Evolutionary conservation across 2,797 vertebrate species (phyloP), one percentile per base, ranked within the genome.

Genomic region (Sebastes hubbsi): DNA sequence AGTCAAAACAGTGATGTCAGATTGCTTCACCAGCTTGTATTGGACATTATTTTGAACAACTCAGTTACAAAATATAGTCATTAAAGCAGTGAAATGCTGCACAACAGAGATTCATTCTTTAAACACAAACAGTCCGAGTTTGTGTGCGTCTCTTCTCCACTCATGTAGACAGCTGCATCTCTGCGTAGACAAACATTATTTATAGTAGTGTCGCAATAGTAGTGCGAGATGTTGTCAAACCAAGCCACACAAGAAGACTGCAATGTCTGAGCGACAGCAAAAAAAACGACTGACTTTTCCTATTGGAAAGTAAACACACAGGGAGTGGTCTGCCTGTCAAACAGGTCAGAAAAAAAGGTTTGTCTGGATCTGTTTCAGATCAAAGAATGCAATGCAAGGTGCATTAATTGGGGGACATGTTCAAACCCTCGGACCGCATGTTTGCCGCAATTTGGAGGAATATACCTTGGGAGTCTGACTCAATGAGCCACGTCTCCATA

Each of bases 201-300:
- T 52, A 20, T 52, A 52, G 49, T 49, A 49, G 42, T 49, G 42
- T 18, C 16, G 42, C 20, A 49, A 18, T 49, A 49, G 42, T 38
- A 66, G n/a, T 25, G 18, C 5, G 14, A 63, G 34, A 66, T 34
- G 61, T n/a, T 60, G 70, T 81, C 32, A 71, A 77, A 16, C 54
- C n/a, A 16, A 11, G 34, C 24, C 49, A 86, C 79, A 90, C 83
- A 88, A 80, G 78, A 30, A 22, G 25, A 11, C 63, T 38, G 20
- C 66, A 77, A 24, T 71, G 55, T 77, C 66, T 4, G 2, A 20
- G 59, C 20, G 72, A 88, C 81, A 83, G 84, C 30, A 80, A 78
- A 78, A 65, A 78, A 65, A 78, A n/a, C 34, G 16, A 30, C 29
- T 2, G 34, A 25, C 13, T 42, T 42, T 16, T 42, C 38, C 38